Conservation (phyloP, 2,113 vertebrate species). For the Hippopotamus amphibius region DNA sequence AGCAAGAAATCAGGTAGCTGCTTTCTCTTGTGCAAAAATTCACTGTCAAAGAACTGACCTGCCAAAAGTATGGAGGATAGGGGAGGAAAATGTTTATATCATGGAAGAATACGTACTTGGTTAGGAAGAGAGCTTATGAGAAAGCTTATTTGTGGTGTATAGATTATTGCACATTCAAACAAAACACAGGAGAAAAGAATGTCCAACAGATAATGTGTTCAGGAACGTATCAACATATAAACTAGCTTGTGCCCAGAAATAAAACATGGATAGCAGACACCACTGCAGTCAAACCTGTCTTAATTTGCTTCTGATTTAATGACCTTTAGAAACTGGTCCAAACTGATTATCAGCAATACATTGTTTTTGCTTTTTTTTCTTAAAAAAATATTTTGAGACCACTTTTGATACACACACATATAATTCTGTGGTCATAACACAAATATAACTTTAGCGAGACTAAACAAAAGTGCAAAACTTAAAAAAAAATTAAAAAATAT, state of each 20-base stretch:
- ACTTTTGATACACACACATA: constrained; percentile 90
- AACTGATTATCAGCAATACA: constrained; percentile 94
- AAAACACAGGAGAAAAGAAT: constrained; percentile 90
- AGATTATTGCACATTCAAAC: constrained; percentile 99
- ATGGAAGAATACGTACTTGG: constrained; percentile 82
- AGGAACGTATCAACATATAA: constrained; percentile 88
- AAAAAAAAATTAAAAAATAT: constrained; percentile 89
- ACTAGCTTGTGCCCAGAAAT: constrained; percentile 94
- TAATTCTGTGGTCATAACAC: constrained; percentile 90
- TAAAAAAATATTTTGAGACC: constrained; percentile 95
- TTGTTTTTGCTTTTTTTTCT: constrained; percentile 86
- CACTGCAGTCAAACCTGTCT: constrained; percentile 91
- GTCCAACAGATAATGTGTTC: constrained; percentile 86
- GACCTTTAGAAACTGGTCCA: constrained; percentile 89
- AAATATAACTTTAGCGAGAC: constrained; percentile 91
- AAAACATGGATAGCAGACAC: constrained; percentile 89
- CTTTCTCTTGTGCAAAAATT: constrained; percentile 86
- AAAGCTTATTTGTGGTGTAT: constrained; percentile 93
- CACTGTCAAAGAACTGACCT: constrained; percentile 78
- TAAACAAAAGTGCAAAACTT: constrained; percentile 90
- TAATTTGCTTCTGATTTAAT: constrained; percentile 91
- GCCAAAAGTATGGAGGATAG: constrained; percentile 77
- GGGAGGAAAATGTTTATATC: constrained; percentile 58
- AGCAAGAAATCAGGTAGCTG: constrained; percentile 82
- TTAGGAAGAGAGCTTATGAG: constrained; percentile 87